Evolutionary conservation across 2,888 invertebrate genomes (phyloP), one percentile per base, ranked within the genome.

Genomic region (Sipha maydis): DNA sequence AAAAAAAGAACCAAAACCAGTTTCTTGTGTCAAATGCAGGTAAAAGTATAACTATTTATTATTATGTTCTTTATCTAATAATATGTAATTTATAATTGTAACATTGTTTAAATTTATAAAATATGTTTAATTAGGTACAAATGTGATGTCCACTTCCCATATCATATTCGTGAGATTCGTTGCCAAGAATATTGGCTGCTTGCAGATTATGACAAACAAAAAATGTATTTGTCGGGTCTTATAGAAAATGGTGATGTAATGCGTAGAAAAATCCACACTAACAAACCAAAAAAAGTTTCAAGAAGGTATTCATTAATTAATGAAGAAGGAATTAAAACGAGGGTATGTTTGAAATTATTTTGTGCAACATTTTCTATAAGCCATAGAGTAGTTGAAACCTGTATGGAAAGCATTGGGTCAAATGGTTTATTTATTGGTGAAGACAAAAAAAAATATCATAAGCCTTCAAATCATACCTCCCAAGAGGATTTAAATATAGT

Each of bases 361-460:
- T 69, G 67, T n/a, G 25, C 67, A 69, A 69, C 1, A 69, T 69
- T 69, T 31, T 71, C 71, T 31, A 71, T 71, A 71, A 71, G 31
- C 71, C 71, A 71, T 71, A 71, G 71, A 71, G 71, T 71, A 31
- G 71, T 71, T 71, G 28, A 71, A 71, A 71, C 71, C 71, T 71
- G 71, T 71, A 71, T 71, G 71, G 31, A 71, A 71, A 31, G 17
- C 71, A 71, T 71, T 71, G 71, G 31, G 71, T 71, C 28, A 31
- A 71, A 71, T 71, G 71, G 28, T 71, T 54, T 71, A 71, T 71
- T 71, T 71, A 71, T 71, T 71, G 71, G 71, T 14, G 31, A 71
- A 7, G 71, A 71, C 71, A 71, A 31, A 31, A 71, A 9, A 71
- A 71, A 71, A 71, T 31, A 71, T 28, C 71, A 71, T 71, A 71